Evolutionary conservation across 1,140 invertebrate species (phyloP).

Genomic region (Arion vulgaris): DNA sequence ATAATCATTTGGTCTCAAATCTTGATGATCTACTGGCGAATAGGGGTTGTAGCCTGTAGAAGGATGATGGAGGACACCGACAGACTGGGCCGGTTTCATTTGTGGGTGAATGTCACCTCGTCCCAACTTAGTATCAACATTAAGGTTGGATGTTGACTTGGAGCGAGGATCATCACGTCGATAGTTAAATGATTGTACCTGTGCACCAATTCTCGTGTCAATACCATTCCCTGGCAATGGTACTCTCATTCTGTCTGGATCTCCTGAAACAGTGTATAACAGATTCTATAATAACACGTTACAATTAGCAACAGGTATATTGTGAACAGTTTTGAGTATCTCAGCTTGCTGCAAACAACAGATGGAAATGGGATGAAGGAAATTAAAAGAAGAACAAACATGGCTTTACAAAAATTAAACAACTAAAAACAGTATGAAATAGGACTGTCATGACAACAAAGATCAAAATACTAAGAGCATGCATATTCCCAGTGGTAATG

Average conservation of each 20-base stretch:
- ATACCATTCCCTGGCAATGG: slow-evolving; percentile 48
- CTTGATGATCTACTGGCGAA: slow-evolving; percentile 45
- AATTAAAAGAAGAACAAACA: no score
- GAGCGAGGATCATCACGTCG: slow-evolving; percentile 59
- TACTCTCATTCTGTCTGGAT: slow-evolving; percentile 49
- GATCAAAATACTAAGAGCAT: no score
- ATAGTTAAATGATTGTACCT: slow-evolving; percentile 43
- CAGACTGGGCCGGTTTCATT: slow-evolving; percentile 61
- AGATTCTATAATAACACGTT: no score
- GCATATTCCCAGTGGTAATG: no score
- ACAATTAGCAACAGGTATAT: no score
- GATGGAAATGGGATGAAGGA: no score
- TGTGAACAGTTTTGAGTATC: no score
- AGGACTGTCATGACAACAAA: no score
- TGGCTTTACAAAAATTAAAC: no score
- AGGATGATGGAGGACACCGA: slow-evolving; percentile 54
- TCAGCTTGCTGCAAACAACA: no score
- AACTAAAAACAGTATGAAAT: no score
- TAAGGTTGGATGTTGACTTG: slow-evolving; percentile 65
- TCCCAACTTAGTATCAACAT: slow-evolving; percentile 60
- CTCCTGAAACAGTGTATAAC: no score
- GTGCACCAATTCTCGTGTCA: neutral
- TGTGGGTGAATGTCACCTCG: slow-evolving; percentile 40
- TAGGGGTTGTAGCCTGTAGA: slow-evolving; percentile 54
- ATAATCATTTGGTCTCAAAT: slow-evolving; percentile 57